A percentile compares a stretch with the other conserved stretches of the same genome.
These are phyloP conservation scores for Dusona sp. DNA, from an alignment of 2,888 invertebrate genomes.

Conservation along the genomic window DNA sequence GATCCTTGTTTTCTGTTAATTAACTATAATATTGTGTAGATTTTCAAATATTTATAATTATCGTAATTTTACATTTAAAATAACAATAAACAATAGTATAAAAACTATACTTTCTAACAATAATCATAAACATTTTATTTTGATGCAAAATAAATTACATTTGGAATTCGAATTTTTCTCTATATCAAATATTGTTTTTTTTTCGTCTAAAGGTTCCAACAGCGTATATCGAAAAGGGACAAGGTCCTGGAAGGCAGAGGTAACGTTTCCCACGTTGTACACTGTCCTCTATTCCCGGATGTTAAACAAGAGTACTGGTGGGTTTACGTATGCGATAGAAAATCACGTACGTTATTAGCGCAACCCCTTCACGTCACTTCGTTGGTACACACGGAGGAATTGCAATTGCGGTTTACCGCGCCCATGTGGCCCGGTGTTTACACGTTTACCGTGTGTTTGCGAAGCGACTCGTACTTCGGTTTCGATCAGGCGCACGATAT, in stretches of 20 bases:
- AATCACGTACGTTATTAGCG: constrained; percentile 95
- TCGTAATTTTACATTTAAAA: too few relatives aligned
- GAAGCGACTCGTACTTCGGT: constrained; percentile 97
- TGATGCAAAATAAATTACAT: too few relatives aligned
- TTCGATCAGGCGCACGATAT: constrained; percentile 98
- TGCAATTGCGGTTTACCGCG: constrained; percentile 97
- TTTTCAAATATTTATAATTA: too few relatives aligned
- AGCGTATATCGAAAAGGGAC: constrained; percentile 94
- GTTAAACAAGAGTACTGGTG: constrained; percentile 99
- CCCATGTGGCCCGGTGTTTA: constrained; percentile 97
- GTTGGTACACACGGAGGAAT: constrained; percentile 94
- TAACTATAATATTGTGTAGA: too few relatives aligned
- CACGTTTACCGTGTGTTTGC: constrained; percentile 95
- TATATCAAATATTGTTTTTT: not conserved
- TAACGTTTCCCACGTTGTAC: constrained; percentile 97
- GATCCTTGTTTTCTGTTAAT: too few relatives aligned
- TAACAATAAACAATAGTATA: too few relatives aligned
- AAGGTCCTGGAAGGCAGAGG: constrained; percentile 96
- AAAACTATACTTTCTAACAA: too few relatives aligned
- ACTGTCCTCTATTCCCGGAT: constrained; percentile 97
- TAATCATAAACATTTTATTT: too few relatives aligned
- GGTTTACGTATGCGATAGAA: constrained; percentile 99
- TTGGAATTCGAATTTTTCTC: too few relatives aligned
- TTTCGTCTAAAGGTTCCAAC: constrained; percentile 88
- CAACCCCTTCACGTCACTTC: constrained; percentile 97